Evolutionary conservation across 1,140 invertebrate genomes (phyloP), one percentile per base, ranked within the genome.

Genomic region (Nasonia vitripennis): DNA sequence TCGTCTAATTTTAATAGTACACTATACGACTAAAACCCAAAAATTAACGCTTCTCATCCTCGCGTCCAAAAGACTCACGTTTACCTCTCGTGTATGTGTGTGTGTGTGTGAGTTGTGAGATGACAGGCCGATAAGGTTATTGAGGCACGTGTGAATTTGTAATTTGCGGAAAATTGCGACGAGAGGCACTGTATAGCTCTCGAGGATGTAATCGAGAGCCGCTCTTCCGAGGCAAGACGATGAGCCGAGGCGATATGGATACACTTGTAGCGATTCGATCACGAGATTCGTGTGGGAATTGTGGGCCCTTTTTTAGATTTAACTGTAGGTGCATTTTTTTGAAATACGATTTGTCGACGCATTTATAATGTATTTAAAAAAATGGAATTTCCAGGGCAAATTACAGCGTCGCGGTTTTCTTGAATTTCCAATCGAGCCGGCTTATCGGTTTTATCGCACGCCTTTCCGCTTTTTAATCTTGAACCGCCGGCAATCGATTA

Each of bases 121-220:
- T 10, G 71, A 41, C 9, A 74, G 34, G 17, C 71, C 9, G 37
- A 48, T 77, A 45, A 48, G 20, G 2, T 23, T 48, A 51, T 77
- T 51, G 14, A 20, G 20, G 74, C 45, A 51, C 23, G 41, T 77
- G 41, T 48, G 74, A 77, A 77, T 77, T 77, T 48, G 45, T 45
- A 77, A 77, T 77, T 77, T 77, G 45, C 45, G 74, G 74, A 48
- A 77, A 77, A 77, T 77, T 51, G 74, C 74, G n/a, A 51, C 45
- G 37, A 45, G 74, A 41, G 14, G n/a, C n/a, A 51, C 74, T 27
- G 27, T 27, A 23, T 12, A 51, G 73, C 14, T n/a, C 10, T 20
- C 17, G 34, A 74, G 31, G 12, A n/a, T n/a, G 12, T 11, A 74
- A 34, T 34, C 34, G 73, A 20, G 17, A 37, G 34, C 10, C 27